phyloP scores from a whole-genome alignment of 1,140 invertebrate species.

The Neelides sp. region DNA sequence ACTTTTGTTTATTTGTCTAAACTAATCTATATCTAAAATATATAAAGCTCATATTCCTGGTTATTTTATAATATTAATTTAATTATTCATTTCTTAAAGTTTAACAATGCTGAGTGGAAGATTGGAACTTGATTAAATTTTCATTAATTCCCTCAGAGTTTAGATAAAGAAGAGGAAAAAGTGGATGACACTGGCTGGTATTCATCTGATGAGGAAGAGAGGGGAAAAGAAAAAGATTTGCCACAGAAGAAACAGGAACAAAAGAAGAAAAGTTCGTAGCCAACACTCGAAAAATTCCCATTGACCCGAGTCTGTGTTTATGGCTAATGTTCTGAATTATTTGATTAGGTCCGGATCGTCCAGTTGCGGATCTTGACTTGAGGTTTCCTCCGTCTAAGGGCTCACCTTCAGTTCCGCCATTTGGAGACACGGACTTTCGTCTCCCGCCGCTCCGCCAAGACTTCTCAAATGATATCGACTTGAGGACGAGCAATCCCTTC shows the following conservation, averaged over 20 bases:
- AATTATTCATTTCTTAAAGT: conserved; percentile 11
- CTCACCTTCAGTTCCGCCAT: conserved; percentile 1
- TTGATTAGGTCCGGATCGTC: background rate
- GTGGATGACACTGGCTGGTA: conserved; percentile 31
- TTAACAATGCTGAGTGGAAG: conserved; percentile 6
- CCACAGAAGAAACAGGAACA: background rate
- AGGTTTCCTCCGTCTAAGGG: background rate
- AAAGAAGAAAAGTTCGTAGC: conserved; percentile 5
- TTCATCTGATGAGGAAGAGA: conserved; percentile 40
- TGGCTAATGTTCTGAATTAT: background rate
- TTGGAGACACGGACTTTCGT: conserved; percentile 44
- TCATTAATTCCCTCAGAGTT: background rate
- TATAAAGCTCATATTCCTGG: conserved; percentile 6
- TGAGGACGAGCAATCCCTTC: conserved; percentile 14
- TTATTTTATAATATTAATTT: conserved; percentile 15
- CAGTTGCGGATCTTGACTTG: conserved; percentile 26
- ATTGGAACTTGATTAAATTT: background rate
- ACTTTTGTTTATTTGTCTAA: conserved; percentile 17
- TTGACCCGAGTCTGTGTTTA: background rate
- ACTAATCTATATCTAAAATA: conserved; percentile 16
- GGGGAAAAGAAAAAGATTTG: conserved; percentile 36
- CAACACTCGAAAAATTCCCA: conserved; percentile 15
- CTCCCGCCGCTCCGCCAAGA: conserved; percentile 2
- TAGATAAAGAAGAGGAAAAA: background rate
- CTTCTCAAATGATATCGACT: conserved; percentile 25